Conservation (phyloP, 2,113 vertebrate genomes). For the Dromiciops gliroides region DNA sequence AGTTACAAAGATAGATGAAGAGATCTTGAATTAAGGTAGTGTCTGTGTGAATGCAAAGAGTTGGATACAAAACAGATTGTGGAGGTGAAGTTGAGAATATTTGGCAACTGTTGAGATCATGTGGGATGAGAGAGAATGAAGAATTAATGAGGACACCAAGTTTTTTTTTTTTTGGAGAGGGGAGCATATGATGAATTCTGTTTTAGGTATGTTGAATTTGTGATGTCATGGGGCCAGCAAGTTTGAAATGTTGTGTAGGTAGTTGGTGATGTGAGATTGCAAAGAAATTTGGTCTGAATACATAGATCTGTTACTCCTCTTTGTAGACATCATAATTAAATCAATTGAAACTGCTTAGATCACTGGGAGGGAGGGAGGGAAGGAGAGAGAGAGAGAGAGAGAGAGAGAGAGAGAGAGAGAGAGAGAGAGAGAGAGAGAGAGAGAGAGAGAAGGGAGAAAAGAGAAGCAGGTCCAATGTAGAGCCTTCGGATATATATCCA, state of each 20-base stretch:
- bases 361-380: too few relatives aligned
- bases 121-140: background rate
- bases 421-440: background rate
- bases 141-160: background rate
- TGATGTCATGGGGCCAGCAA: background rate
- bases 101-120: background rate
- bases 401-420: background rate
- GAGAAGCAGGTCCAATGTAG: background rate
- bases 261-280: background rate
- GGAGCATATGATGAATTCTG: background rate
- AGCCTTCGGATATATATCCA: background rate
- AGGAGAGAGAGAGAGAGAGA: background rate
- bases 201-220: background rate
- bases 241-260: background rate
- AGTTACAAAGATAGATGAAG: background rate
- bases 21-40: background rate
- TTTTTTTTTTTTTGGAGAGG: background rate
- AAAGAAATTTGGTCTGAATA: background rate
- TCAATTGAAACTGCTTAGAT: background rate
- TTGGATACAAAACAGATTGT: background rate
- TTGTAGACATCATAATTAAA: background rate
- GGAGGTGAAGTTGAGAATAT: background rate
- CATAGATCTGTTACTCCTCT: background rate
- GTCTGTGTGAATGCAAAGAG: background rate
- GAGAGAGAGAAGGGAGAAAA: background rate